Conservation (phyloP, 2,797 vertebrate species). For the Sebastes paucispinis region DNA sequence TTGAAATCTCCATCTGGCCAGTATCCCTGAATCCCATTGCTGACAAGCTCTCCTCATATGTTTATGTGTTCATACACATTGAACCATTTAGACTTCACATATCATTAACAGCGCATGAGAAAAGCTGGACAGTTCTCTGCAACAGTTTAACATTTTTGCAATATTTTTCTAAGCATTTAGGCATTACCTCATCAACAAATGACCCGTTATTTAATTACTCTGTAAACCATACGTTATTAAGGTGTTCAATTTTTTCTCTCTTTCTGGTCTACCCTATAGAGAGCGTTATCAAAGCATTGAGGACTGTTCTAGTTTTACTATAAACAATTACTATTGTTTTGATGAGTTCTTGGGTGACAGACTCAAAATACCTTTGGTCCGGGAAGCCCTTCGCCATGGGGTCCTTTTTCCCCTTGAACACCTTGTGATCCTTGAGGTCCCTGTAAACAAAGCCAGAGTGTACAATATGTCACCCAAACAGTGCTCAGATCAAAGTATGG, state of each 20-base stretch:
- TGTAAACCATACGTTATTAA: neutral
- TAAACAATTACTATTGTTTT: neutral
- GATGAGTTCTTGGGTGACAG: neutral
- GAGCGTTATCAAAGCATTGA: neutral
- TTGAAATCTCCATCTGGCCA: neutral
- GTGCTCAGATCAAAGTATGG: neutral
- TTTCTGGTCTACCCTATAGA: neutral
- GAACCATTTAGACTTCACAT: neutral
- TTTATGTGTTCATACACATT: neutral
- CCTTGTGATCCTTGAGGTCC: constrained; percentile 93
- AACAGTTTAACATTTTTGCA: neutral
- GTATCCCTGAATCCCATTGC: neutral
- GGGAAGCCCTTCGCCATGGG: constrained; percentile 88
- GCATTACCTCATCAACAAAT: neutral
- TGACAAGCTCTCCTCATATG: neutral
- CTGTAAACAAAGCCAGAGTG: constrained; percentile 70
- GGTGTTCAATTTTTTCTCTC: neutral
- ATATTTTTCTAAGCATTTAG: neutral
- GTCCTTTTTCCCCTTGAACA: constrained; percentile 88
- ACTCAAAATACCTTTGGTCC: constrained; percentile 86
- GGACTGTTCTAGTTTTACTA: neutral
- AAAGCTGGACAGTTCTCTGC: neutral
- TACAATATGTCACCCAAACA: neutral
- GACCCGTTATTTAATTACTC: neutral
- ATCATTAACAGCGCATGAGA: neutral